phyloP scores from a whole-genome alignment of 2,888 invertebrate species.

The Harpalus rubripes region DNA sequence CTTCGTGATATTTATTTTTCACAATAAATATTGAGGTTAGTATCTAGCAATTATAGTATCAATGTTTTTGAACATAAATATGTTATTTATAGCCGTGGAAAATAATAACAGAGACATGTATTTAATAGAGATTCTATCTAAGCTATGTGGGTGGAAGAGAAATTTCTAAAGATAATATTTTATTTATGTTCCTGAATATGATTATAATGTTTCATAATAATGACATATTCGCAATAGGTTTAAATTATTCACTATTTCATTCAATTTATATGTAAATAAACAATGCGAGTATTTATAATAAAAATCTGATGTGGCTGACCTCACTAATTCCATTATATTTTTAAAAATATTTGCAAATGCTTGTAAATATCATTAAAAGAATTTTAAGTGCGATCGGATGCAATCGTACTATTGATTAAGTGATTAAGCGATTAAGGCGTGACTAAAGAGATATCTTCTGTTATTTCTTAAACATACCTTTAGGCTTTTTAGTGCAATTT shows the following conservation, averaged over 20 bases:
- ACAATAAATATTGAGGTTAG: constrained; percentile 34
- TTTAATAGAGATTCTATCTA: constrained; percentile 24
- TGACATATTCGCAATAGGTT: background rate
- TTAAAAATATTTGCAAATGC: no score
- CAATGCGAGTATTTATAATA: no score
- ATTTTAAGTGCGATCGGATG: no score
- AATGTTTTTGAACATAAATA: constrained; percentile 27
- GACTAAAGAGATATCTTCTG: no score
- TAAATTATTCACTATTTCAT: background rate
- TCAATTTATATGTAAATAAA: background rate
- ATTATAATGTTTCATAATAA: constrained; percentile 3
- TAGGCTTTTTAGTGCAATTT: no score
- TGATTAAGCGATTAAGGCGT: no score
- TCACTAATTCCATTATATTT: no score
- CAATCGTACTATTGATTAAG: no score
- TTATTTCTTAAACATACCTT: no score
- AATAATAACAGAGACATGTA: constrained; percentile 6
- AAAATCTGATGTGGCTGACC: no score
- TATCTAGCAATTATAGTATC: constrained; percentile 41
- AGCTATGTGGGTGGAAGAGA: constrained; percentile 15
- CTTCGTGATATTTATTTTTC: constrained; percentile 31
- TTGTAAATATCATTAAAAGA: no score
- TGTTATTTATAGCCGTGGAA: constrained; percentile 14
- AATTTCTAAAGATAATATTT: constrained; percentile 25
- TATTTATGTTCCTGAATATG: constrained; percentile 10